These are phyloP conservation scores for Cerastis leucographa DNA, from an alignment of 2,888 invertebrate genomes.

Conservation along the genomic window DNA sequence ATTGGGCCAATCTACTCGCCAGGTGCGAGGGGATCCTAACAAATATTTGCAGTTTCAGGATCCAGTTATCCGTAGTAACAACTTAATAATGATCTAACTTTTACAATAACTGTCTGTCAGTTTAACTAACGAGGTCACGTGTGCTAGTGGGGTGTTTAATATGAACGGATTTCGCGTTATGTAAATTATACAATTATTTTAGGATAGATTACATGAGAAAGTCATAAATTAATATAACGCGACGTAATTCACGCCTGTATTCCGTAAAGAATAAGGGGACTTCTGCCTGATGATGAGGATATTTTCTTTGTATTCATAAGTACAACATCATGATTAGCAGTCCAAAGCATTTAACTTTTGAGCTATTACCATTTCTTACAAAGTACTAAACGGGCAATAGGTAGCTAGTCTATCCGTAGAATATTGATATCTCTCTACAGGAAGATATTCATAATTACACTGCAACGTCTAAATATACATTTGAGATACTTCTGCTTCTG, in stretches of 20 bases:
- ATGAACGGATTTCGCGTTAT: neutral
- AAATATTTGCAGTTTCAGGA: constrained; percentile 82
- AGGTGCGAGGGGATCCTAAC: constrained; percentile 74
- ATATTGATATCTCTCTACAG: too few species aligned
- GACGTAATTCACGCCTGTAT: neutral
- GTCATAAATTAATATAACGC: neutral
- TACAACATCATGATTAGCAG: too few species aligned
- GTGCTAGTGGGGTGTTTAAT: constrained; percentile 5
- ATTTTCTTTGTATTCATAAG: too few species aligned
- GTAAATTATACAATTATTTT: neutral
- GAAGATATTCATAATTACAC: too few species aligned
- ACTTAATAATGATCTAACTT: constrained; percentile 67
- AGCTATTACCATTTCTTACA: too few species aligned
- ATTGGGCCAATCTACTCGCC: constrained; percentile 85
- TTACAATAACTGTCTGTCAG: constrained; percentile 52
- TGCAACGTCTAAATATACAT: too few species aligned
- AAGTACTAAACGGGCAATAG: too few species aligned
- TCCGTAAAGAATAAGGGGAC: neutral
- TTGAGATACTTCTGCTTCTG: too few species aligned
- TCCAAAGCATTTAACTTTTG: too few species aligned
- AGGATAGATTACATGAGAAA: neutral
- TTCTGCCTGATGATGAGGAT: too few species aligned
- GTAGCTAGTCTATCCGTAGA: too few species aligned
- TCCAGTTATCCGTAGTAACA: constrained; percentile 65
- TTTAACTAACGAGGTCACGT: constrained; percentile 32